phyloP scores from a whole-genome alignment of 2,888 invertebrate genomes.

The Eupithecia dodoneata region DNA sequence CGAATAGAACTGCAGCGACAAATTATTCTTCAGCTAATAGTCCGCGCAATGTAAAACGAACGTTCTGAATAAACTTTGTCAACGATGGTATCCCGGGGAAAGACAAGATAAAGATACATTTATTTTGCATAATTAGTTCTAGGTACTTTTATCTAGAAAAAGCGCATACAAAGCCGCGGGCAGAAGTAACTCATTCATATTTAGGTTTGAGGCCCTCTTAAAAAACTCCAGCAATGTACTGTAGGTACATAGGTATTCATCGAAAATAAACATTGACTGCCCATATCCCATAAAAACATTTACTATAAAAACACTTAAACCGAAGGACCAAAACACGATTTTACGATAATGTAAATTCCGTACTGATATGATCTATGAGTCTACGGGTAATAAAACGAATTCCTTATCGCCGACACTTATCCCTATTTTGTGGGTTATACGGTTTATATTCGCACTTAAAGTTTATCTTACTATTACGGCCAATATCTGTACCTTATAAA shows the following conservation, averaged over 20 bases:
- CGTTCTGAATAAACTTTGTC: no score
- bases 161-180: neutral
- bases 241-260: neutral
- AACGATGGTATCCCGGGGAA: neutral
- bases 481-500: neutral
- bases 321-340: conserved; percentile 27
- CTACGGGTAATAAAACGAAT: conserved; percentile 21
- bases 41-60: neutral
- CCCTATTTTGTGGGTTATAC: neutral
- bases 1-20: no score
- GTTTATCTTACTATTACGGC: conserved; percentile 13
- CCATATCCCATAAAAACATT: conserved; percentile 26
- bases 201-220: neutral
- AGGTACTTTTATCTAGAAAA: neutral
- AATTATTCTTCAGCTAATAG: no score
- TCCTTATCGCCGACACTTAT: conserved; percentile 16
- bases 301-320: conserved; percentile 21
- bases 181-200: neutral
- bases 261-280: conserved; percentile 12
- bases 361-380: conserved; percentile 25
- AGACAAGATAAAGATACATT: neutral
- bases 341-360: conserved; percentile 36
- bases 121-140: no score
- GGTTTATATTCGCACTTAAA: conserved; percentile 24
- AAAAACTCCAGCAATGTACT: neutral